A percentile compares a stretch with the other conserved stretches of the same genome.
Conservation (phyloP, 2,113 vertebrate genomes). For the Aphyosemion australe region DNA sequence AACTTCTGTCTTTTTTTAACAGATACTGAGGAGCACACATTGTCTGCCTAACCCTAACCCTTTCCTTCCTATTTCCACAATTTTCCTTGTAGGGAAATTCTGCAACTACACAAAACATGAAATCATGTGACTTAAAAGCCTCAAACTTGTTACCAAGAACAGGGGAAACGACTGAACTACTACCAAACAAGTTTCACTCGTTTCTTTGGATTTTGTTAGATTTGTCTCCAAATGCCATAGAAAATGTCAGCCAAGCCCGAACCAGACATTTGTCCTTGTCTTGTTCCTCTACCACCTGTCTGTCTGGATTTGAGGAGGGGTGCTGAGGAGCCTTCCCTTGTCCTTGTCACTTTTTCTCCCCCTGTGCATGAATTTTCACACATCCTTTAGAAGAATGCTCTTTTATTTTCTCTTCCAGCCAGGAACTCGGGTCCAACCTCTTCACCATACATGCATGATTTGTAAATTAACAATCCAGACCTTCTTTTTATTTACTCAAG, state of each 20-base stretch:
- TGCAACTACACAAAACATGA: constrained; percentile 18
- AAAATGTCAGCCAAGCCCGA: constrained; percentile 64
- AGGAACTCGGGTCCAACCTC: background rate
- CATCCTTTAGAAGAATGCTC: background rate
- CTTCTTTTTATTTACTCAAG: constrained; percentile 44
- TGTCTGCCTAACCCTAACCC: no score
- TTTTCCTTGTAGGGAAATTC: background rate
- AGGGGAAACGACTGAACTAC: background rate
- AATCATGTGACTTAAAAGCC: constrained; percentile 24
- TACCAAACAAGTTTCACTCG: background rate
- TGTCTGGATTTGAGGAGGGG: constrained; percentile 51
- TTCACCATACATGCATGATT: constrained; percentile 23
- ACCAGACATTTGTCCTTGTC: constrained; percentile 66
- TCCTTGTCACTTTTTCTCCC: constrained; percentile 35
- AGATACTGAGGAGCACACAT: no score
- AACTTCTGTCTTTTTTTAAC: no score
- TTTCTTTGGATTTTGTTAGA: constrained; percentile 32
- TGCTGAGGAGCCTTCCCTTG: constrained; percentile 48
- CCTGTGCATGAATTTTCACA: constrained; percentile 19
- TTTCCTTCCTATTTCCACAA: no score
- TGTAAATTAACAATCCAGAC: constrained; percentile 53
- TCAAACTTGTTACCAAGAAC: background rate
- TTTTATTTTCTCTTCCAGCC: background rate
- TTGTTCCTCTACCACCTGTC: constrained; percentile 61
- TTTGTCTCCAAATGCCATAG: constrained; percentile 67